Evolutionary conservation across 1,140 invertebrate species (phyloP).

Genomic region (Chlorops oryzae): DNA sequence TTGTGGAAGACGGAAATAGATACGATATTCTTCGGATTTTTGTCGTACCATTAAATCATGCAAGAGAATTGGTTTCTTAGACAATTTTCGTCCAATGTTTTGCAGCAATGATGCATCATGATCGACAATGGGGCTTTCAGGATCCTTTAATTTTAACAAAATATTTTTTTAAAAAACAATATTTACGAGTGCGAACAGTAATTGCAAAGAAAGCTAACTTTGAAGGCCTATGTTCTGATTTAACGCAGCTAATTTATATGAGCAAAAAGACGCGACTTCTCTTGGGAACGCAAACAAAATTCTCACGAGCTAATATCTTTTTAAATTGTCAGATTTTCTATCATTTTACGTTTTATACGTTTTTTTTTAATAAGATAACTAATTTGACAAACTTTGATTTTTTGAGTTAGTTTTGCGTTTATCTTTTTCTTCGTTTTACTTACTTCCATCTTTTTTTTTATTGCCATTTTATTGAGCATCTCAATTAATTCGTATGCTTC

Average conservation of each 20-base stretch:
- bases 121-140: constrained; percentile 43
- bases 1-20: constrained; percentile 78
- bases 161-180: neutral
- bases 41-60: constrained; percentile 90
- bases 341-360: too few relatives aligned
- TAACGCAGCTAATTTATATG: too few relatives aligned
- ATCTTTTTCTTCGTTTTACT: too few relatives aligned
- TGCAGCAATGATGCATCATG: constrained; percentile 29
- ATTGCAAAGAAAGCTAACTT: too few relatives aligned
- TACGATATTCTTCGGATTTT: constrained; percentile 79
- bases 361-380: neutral
- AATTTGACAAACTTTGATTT: neutral
- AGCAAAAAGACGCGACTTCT: too few relatives aligned
- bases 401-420: neutral
- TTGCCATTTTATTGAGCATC: constrained; percentile 93
- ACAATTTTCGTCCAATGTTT: constrained; percentile 74
- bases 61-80: constrained; percentile 82
- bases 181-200: neutral
- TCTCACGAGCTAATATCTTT: too few relatives aligned
- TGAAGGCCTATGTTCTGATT: too few relatives aligned
- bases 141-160: constrained; percentile 48
- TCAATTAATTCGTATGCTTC: constrained; percentile 90
- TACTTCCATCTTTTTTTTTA: constrained; percentile 65
- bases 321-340: too few relatives aligned
- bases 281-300: too few relatives aligned